Base-by-base conservation (phyloP, 2,113 vertebrate genomes). In the Sphyrna mokarran region DNA sequence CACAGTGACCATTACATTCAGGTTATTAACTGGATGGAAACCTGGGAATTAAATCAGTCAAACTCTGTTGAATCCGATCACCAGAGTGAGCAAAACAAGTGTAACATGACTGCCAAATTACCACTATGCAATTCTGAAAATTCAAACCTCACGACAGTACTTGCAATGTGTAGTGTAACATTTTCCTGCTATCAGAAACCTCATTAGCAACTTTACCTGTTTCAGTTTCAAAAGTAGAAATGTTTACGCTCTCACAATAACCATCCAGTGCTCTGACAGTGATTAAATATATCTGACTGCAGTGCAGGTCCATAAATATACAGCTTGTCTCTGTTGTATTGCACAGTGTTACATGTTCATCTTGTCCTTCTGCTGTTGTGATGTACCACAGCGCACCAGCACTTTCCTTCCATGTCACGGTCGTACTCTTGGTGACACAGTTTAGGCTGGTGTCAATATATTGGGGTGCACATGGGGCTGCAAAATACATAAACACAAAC, bases 211-310 rank as follows among this genome's bases (percentile, higher is more conserved):
- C 66, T 4, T 95, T 90, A 96, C 96, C 96, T 95, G 96, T 80
- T 78, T 86, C 43, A 66, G 94, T 95, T 95, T 94, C 87, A 69
- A 58, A 95, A 23, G 90, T 20, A 29, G 80, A 23, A 18, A 80
- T 66, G 13, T 63, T 87, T 40, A 89, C 23, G 68, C 98, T 98
- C 85, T 96, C 29, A 95, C 98, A 98, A 96, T 96, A 96, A 29
- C 97, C 96, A 95, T 98, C 97, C 0, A 97, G 97, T 43, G 98
- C 97, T 0, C 96, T 96, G 69, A 98, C 96, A 0, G 95, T 97
- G 54, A 96, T 96, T 9, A 96, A 97, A 96, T 98, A 98, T 91
- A 96, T 96, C 95, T 97, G 96, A 29, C 98, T 97, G 43, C 98
- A 98, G 96, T 96, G 94, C 0, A 98, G 96, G 40, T 96, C 97